Evolutionary conservation across 1,140 invertebrate genomes (phyloP), one percentile per base, ranked within the genome.

Genomic region (Protaetia brevitarsis): DNA sequence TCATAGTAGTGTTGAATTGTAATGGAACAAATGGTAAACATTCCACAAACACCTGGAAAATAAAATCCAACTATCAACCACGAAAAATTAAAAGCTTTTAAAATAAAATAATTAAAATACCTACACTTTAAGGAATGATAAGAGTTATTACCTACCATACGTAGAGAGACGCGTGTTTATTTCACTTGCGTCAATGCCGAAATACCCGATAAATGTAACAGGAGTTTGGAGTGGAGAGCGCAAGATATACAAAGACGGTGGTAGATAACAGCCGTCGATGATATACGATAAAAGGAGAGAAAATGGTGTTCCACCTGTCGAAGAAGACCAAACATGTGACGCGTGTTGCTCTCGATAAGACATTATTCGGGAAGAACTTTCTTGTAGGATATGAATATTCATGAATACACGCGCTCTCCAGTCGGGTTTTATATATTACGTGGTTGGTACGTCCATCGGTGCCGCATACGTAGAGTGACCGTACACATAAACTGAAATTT

Each of bases 281-380:
- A 51, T 51, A 51, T 51, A 51, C 41, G 41, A 51, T 51, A 51
- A 51, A 51, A 51, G 41, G 41, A 51, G 41, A 51, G 41, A 51
- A 51, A 51, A 51, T 51, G 41, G 41, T 51, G 41, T 51, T 51
- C 41, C 41, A 51, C 41, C 41, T 51, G 41, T 51, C 41, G 41
- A 51, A 51, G 41, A 51, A 51, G 41, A 51, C 41, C 41, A 51
- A 51, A 51, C 41, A 51, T 51, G 41, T 51, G 41, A 51, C 41
- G 41, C 41, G 41, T 51, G 41, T 51, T 51, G 41, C 41, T 51
- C 41, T 51, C 41, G 41, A 51, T 51, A 51, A 51, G 41, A 51
- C 41, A 51, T 51, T 51, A 51, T 51, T 51, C 41, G 41, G 41
- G 41, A 51, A 51, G 41, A 51, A 51, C 41, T 51, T 51, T 51